A percentile compares a stretch with the other conserved stretches of the same genome.
Evolutionary conservation across 2,888 invertebrate genomes (phyloP).

Genomic region (Tenodera sinensis): DNA sequence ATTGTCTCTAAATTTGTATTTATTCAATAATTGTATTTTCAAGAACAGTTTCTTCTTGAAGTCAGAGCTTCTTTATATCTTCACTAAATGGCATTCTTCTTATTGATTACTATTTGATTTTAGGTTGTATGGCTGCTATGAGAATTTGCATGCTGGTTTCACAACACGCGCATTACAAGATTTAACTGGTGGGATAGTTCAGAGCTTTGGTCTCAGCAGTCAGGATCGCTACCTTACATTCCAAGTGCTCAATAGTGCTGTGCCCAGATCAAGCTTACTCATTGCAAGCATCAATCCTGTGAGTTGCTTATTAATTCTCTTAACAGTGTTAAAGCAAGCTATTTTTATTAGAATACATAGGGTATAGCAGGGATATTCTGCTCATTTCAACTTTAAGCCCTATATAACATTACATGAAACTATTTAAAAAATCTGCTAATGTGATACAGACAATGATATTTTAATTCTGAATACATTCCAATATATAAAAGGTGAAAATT

Average conservation of each 20-base stretch:
- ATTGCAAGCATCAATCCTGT: constrained; percentile 63
- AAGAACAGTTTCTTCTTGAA: no score
- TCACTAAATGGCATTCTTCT: no score
- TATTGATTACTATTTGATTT: constrained; percentile 5
- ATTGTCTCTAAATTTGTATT: no score
- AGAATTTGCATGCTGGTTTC: constrained; percentile 58
- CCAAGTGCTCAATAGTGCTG: constrained; percentile 65
- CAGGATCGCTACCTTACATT: constrained; percentile 63
- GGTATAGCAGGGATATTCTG: no score
- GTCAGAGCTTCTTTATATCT: no score
- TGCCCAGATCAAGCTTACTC: constrained; percentile 66
- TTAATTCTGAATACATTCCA: no score
- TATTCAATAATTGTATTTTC: no score
- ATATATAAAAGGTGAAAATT: no score
- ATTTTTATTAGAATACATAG: background rate
- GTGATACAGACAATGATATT: no score
- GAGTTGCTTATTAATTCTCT: constrained; percentile 36
- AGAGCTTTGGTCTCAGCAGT: constrained; percentile 63
- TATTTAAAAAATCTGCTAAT: no score
- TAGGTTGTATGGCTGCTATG: constrained; percentile 68
- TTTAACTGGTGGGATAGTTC: constrained; percentile 71
- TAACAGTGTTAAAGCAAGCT: background rate
- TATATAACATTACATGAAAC: no score
- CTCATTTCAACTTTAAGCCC: no score
- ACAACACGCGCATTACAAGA: constrained; percentile 68